Base-by-base conservation (phyloP, 2,888 invertebrate genomes). In the Linyphia triangularis region DNA sequence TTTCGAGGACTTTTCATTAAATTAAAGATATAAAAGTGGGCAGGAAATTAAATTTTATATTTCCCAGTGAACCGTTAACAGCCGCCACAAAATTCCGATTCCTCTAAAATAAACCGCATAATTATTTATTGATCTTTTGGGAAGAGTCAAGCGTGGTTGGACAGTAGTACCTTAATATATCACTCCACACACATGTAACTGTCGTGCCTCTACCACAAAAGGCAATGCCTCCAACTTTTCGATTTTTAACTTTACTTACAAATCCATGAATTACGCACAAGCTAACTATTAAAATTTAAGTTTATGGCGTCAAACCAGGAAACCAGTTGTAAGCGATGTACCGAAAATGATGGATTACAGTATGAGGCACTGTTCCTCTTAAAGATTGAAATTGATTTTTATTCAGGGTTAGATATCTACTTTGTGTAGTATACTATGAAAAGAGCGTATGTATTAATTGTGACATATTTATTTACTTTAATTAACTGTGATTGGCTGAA, bases 91-190 rank as follows among this genome's bases (percentile, higher is more conserved):
- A 72, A 72, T 43, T 69, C 37, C 37, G 43, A 40, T 73, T 30
- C 73, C 59, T 6, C 37, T 30, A 33, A 73, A 73, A 73, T 73
- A 73, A 59, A 59, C 59, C 33, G 33, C 73, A 57, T 73, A 73
- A 73, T 73, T 73, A 73, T 73, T 73, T 73, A 73, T 73, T 57
- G 73, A 73, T 73, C 72, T n/a, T 16, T 10, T 6, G 28, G 16
- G 16, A 24, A 26, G 63, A 40, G 67, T 10, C 30, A 33, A 33
- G 67, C 67, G 33, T 22, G 33, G 9, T 22, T 22, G 67, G 67
- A 33, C 67, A 69, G 3, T 33, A 51, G 22, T 43, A 67, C 67
- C 67, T 67, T 51, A 65, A 79, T 67, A 30, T 79, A 79, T 67
- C 67, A 77, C 61, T 33, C 10, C 6, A 24, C 63, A 30, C 79